phyloP scores from a whole-genome alignment of 2,888 invertebrate genomes.

The Drosophila flavopinicola region DNA sequence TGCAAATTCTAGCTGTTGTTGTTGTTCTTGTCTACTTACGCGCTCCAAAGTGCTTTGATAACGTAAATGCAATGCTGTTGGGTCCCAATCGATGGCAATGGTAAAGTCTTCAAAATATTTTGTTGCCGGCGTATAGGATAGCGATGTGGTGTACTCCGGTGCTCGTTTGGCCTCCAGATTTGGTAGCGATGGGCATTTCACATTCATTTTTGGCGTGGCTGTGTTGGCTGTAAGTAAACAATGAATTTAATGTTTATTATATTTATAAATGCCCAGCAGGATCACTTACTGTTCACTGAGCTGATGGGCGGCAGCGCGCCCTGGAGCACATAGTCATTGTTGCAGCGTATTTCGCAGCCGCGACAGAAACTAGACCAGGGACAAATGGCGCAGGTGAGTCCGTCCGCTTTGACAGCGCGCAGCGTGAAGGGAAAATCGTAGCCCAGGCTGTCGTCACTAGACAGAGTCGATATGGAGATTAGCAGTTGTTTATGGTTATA shows the following conservation, averaged over 20 bases:
- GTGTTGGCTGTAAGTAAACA: slow-evolving; percentile 65
- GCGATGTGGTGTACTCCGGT: slow-evolving; percentile 69
- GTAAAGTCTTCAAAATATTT: slow-evolving; percentile 83
- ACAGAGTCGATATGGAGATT: neutral
- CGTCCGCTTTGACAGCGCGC: slow-evolving; percentile 90
- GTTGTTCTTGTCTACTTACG: slow-evolving; percentile 83
- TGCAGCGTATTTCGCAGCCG: slow-evolving; percentile 92
- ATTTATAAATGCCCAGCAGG: too few relatives aligned
- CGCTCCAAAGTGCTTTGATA: slow-evolving; percentile 92
- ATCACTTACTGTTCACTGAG: slow-evolving; percentile 71
- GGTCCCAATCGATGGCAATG: slow-evolving; percentile 97
- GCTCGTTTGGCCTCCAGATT: slow-evolving; percentile 78
- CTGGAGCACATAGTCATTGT: slow-evolving; percentile 85
- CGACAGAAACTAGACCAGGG: slow-evolving; percentile 93
- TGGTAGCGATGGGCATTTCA: slow-evolving; percentile 81
- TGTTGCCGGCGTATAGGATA: slow-evolving; percentile 68
- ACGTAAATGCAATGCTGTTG: slow-evolving; percentile 95
- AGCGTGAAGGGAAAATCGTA: slow-evolving; percentile 96
- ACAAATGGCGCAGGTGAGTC: slow-evolving; percentile 90
- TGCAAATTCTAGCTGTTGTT: neutral
- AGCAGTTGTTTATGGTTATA: neutral
- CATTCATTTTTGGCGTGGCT: slow-evolving; percentile 78
- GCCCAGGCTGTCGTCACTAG: slow-evolving; percentile 95
- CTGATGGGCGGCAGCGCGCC: slow-evolving; percentile 75
- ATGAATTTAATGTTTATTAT: neutral